Conservation (phyloP, 2,113 vertebrate species). For the Arenaria interpres region DNA sequence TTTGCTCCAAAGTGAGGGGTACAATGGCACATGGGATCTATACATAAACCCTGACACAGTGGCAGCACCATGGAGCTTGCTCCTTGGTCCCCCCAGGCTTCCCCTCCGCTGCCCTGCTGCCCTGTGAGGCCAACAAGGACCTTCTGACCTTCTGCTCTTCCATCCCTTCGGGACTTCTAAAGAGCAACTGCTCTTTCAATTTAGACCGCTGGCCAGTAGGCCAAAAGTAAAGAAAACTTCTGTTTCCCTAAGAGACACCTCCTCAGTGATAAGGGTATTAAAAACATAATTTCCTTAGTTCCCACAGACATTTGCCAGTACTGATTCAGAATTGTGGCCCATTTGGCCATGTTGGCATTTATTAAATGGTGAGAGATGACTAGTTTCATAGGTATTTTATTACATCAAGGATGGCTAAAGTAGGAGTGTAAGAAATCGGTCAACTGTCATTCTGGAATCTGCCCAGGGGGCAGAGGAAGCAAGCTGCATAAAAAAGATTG, state of each 20-base stretch:
- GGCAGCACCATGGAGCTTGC: background rate
- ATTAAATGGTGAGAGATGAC: background rate
- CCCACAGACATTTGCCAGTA: background rate
- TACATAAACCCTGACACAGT: background rate
- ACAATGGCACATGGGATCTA: background rate
- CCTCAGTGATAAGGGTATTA: background rate
- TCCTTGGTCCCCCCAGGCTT: background rate
- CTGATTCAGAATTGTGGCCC: background rate
- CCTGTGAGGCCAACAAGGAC: background rate
- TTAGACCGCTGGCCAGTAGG: background rate
- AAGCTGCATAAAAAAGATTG: background rate
- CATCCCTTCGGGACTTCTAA: background rate
- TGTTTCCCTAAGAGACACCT: background rate
- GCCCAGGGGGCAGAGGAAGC: background rate
- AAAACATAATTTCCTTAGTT: background rate
- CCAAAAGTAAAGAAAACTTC: background rate
- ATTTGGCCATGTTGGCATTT: background rate
- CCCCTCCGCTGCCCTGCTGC: background rate
- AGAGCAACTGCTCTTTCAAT: background rate
- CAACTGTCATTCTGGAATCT: background rate
- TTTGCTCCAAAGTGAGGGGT: background rate
- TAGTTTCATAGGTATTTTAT: background rate
- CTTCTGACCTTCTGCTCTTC: background rate
- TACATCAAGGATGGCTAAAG: background rate
- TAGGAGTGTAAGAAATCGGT: background rate